Percentiles rank a stretch among this genome's conserved stretches.
These are phyloP conservation scores for Cynopterus brachyotis DNA, from an alignment of 2,113 vertebrate genomes.

Conservation along the genomic window DNA sequence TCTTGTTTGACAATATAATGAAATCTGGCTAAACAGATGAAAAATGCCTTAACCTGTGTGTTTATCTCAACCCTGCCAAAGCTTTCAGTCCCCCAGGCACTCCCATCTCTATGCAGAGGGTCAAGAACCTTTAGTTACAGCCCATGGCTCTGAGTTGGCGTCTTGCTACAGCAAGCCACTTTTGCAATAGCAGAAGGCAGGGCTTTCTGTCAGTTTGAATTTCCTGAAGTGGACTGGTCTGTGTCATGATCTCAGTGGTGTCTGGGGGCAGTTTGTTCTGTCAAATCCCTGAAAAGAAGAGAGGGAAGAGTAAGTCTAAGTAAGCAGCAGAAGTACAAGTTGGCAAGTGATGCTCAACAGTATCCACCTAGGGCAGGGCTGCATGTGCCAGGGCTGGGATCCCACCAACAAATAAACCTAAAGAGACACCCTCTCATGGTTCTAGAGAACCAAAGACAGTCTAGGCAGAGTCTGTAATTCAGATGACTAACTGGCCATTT, in stretches of 20 bases:
- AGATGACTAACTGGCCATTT: not conserved
- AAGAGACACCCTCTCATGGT: not conserved
- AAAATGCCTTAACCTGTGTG: slow-evolving; percentile 56
- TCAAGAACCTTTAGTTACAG: not conserved
- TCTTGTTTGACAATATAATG: slow-evolving; percentile 62
- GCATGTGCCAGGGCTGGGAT: not conserved
- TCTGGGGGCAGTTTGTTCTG: not conserved
- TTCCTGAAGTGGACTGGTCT: slow-evolving; percentile 39
- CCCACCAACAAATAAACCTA: not conserved
- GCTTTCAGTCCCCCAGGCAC: not conserved
- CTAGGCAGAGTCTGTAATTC: not conserved
- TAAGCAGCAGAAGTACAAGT: not conserved
- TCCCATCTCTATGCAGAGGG: not conserved
- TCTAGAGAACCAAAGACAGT: not conserved
- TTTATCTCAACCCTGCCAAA: slow-evolving; percentile 57
- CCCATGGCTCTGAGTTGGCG: not conserved
- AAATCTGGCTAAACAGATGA: slow-evolving; percentile 55
- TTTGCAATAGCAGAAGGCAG: slow-evolving; percentile 52
- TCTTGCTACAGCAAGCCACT: slow-evolving; percentile 14
- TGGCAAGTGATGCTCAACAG: not conserved
- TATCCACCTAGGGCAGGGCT: not conserved
- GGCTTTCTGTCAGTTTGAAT: slow-evolving; percentile 57
- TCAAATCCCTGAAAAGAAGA: not conserved
- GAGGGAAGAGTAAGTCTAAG: not conserved
- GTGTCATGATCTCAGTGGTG: not conserved